phyloP scores from a whole-genome alignment of 2,888 invertebrate genomes.

The Exephanes ischioxanthus region DNA sequence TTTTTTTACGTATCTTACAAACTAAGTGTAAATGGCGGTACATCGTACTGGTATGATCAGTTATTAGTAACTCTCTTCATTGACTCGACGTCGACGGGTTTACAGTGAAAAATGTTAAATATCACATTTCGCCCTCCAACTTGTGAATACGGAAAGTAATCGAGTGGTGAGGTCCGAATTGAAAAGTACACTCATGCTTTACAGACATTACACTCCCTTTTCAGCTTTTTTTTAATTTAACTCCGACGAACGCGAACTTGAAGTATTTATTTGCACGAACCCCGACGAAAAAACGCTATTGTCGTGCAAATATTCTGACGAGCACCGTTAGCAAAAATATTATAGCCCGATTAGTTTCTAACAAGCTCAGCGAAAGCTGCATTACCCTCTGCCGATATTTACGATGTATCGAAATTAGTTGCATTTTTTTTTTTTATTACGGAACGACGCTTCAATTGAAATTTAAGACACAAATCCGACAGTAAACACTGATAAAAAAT shows the following conservation, averaged over 20 bases:
- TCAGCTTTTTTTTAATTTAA: background rate
- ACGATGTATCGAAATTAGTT: background rate
- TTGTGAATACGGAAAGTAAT: slow-evolving; percentile 42
- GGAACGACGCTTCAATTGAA: background rate
- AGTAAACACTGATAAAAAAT: too few relatives aligned
- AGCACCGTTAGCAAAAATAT: background rate
- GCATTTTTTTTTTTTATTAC: background rate
- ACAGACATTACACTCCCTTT: slow-evolving; percentile 22
- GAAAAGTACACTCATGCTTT: slow-evolving; percentile 27
- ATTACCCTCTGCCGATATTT: background rate
- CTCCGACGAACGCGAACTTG: background rate
- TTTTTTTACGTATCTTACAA: slow-evolving; percentile 38
- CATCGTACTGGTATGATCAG: slow-evolving; percentile 34
- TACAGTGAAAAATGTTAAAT: slow-evolving; percentile 53
- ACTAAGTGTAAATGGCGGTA: slow-evolving; percentile 56
- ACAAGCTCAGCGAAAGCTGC: background rate
- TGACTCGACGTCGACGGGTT: slow-evolving; percentile 35
- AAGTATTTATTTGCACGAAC: background rate
- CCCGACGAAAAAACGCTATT: background rate
- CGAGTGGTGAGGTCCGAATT: slow-evolving; percentile 15
- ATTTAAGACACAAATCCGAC: background rate
- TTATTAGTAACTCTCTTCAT: slow-evolving; percentile 35
- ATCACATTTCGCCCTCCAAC: slow-evolving; percentile 61
- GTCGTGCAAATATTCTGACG: background rate
- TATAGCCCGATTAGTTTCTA: background rate